Conservation (phyloP, 2,113 vertebrate genomes). For the Scolopax mira region DNA sequence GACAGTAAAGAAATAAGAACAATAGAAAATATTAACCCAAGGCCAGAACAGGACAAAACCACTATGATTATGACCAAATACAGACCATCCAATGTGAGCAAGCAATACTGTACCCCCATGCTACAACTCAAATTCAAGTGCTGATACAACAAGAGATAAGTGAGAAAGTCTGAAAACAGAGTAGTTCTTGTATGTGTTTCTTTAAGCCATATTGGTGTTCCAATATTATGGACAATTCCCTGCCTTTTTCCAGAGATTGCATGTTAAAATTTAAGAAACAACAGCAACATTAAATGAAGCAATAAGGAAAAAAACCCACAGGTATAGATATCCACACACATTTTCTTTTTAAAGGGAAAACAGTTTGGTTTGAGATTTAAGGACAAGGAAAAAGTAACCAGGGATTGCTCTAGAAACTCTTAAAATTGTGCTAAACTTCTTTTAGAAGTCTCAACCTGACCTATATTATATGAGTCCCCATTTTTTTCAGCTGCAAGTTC, state of each 20-base stretch:
- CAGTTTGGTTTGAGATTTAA: background rate
- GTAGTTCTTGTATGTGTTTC: background rate
- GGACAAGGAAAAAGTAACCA: background rate
- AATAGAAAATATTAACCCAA: background rate
- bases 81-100: background rate
- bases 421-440: background rate
- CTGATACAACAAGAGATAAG: background rate
- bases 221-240: background rate
- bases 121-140: background rate
- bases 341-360: background rate
- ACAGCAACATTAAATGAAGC: background rate
- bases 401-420: background rate
- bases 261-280: background rate
- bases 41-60: background rate
- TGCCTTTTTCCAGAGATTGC: background rate
- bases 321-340: fast-evolving
- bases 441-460: background rate
- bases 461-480: background rate
- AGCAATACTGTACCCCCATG: background rate
- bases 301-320: background rate
- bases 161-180: background rate
- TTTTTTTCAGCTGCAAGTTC: background rate
- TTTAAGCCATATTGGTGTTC: background rate
- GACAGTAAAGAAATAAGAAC: background rate
- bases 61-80: background rate